These are phyloP conservation scores for Trichogramma evanescens DNA, from an alignment of 2,888 invertebrate genomes.

Conservation along the genomic window DNA sequence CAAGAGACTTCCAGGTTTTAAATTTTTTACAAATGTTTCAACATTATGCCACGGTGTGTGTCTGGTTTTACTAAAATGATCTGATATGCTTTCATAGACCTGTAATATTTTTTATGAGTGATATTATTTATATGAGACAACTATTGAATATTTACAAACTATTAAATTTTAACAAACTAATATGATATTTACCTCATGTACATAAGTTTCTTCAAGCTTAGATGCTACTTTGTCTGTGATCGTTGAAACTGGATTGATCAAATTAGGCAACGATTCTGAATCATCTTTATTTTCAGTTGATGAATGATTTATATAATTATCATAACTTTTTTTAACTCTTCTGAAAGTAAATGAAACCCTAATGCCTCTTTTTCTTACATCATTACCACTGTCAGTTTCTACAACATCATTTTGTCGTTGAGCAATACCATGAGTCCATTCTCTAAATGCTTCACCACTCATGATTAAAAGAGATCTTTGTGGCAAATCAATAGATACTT, in stretches of 20 bases:
- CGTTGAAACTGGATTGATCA: slow-evolving; percentile 1
- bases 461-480: slow-evolving; percentile 70
- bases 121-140: background rate
- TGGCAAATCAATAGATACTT: slow-evolving; percentile 61
- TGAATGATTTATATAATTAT: slow-evolving; percentile 58
- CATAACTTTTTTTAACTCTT: slow-evolving; percentile 53
- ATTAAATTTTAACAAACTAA: background rate
- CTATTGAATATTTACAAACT: background rate
- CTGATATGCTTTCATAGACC: slow-evolving; percentile 92
- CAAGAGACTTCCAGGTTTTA: slow-evolving; percentile 64
- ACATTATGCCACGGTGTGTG: slow-evolving; percentile 94
- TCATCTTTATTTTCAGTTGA: slow-evolving; percentile 60
- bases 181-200: slow-evolving; percentile 56
- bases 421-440: slow-evolving; percentile 84
- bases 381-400: slow-evolving; percentile 53
- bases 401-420: slow-evolving; percentile 74
- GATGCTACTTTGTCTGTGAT: slow-evolving; percentile 53
- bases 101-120: slow-evolving; percentile 33
- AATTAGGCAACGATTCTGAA: slow-evolving; percentile 5
- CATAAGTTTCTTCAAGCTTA: slow-evolving; percentile 66
- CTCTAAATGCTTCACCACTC: slow-evolving; percentile 72
- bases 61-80: slow-evolving; percentile 90
- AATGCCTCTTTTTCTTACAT: slow-evolving; percentile 50
- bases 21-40: slow-evolving; percentile 64
- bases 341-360: slow-evolving; percentile 86